phyloP scores from a whole-genome alignment of 2,113 vertebrate genomes.

The Elachura formosa region DNA sequence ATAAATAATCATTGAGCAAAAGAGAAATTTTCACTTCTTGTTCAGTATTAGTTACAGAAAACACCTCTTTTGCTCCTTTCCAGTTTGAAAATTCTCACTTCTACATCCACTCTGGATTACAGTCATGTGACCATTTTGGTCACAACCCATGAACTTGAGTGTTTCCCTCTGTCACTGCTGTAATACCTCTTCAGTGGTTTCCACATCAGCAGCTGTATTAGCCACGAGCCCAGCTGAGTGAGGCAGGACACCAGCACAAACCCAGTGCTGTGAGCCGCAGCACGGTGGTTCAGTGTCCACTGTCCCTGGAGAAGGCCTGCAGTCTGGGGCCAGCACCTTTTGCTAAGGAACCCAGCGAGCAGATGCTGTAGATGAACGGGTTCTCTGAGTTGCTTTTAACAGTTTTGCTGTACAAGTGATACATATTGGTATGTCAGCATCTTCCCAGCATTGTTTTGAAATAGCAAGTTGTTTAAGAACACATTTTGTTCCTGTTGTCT shows the following conservation, averaged over 20 bases:
- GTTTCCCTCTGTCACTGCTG: neutral
- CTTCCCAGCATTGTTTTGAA: conserved; percentile 2
- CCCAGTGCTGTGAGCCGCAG: neutral
- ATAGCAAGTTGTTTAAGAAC: neutral
- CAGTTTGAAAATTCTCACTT: neutral
- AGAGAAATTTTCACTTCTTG: neutral
- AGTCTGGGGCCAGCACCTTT: neutral
- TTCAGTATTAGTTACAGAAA: neutral
- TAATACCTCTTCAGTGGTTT: neutral
- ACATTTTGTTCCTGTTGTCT: neutral
- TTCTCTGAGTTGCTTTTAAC: neutral
- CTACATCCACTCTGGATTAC: neutral
- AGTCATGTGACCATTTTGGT: neutral
- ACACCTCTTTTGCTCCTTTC: neutral
- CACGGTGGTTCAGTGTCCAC: neutral
- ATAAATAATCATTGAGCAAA: neutral
- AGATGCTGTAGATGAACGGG: neutral
- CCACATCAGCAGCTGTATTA: neutral
- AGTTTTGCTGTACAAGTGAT: neutral
- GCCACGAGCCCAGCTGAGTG: neutral
- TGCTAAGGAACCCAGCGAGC: neutral
- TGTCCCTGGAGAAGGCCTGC: neutral
- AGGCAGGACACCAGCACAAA: neutral
- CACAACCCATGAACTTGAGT: neutral
- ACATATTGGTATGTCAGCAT: neutral